Evolutionary conservation across 1,140 invertebrate species (phyloP), one percentile per base, ranked within the genome.

Genomic region (Zophobas morio): DNA sequence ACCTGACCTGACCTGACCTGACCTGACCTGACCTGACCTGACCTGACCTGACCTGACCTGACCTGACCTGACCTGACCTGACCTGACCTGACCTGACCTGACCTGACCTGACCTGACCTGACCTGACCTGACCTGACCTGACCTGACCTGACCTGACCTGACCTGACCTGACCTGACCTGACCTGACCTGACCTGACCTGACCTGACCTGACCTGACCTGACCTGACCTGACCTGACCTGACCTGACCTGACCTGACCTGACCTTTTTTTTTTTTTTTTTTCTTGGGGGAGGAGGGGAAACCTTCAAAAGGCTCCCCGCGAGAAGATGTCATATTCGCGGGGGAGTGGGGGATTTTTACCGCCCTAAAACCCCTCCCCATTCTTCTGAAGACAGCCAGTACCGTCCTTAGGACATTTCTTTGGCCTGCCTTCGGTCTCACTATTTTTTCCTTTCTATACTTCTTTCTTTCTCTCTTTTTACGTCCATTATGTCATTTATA

Each of bases 11-110:
- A 77, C 36, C 76, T 78, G 53, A 80, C 79, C 79, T 51, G 63
- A 79, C 79, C 70, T 79, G 77, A 81, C 79, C 79, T 80, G 77
- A 81, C 79, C 79, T 73, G 63, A 82, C 78, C 79, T 81, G 77
- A 79, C 79, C 72, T 79, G 77, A 81, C 78, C 79, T 73, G 72
- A 77, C 80, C 79, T 80, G 60, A 82, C 79, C 79, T 81, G 53
- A 78, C 76, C 42, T 78, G 42, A 81, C 80, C 80, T 74, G 79
- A 81, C 74, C 80, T 71, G 37, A 78, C 76, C 80, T 79, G 81
- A 81, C 80, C 80, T 75, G 78, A 81, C 80, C 80, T 79, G 72
- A 81, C 80, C 80, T 79, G 77, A 81, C 80, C 80, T 76, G 79
- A 81, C 79, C 80, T 74, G 79, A 79, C 80, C 79, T 81, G 63